Evolutionary conservation across 1,140 invertebrate genomes (phyloP), one percentile per base, ranked within the genome.

Genomic region (Hypsibius dujardini): DNA sequence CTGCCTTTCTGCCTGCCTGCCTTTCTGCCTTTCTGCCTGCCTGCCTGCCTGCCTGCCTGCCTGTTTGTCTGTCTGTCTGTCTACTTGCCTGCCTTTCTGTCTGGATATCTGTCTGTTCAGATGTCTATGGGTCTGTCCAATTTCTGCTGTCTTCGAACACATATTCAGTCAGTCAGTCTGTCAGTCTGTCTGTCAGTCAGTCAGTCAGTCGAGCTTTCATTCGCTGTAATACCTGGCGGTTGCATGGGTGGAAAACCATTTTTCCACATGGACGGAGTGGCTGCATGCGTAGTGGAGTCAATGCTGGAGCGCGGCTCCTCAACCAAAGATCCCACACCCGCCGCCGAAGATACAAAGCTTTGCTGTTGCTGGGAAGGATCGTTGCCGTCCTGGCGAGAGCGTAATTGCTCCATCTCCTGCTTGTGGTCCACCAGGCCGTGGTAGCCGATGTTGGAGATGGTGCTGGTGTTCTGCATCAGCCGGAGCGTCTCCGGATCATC

Each of bases 371-470:
- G 62, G 62, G 62, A 67, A 42, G 62, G 62, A 67, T 67, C 62
- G 14, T 73, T 2, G 69, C 72, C 60, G 47, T 69, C 73, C 71
- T 59, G 73, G 73, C 28, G 73, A 1, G 76, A 77, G 46, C 78
- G 74, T 3, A 72, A 71, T 56, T 74, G 70, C 71, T 80, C 79
- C 78, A 78, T 78, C 59, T 76, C 72, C 15, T 70, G 71, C 79
- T 95, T 95, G 79, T 92, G 90, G 79, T 93, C 88, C 72, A 92
- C 81, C 73, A 95, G 91, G 2, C 92, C 92, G 79, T 95, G 92
- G 81, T 96, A 96, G 2, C 90, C 87, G 2, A 93, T 90, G 82
- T 95, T 93, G 76, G 90, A 78, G 72, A 76, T 92, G 73, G 92
- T 94, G 82, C 90, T 90, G 40, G 90, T 90, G 80, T 96, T 96